Evolutionary conservation across 2,113 vertebrate genomes (phyloP).

Genomic region (Siniperca chuatsi): DNA sequence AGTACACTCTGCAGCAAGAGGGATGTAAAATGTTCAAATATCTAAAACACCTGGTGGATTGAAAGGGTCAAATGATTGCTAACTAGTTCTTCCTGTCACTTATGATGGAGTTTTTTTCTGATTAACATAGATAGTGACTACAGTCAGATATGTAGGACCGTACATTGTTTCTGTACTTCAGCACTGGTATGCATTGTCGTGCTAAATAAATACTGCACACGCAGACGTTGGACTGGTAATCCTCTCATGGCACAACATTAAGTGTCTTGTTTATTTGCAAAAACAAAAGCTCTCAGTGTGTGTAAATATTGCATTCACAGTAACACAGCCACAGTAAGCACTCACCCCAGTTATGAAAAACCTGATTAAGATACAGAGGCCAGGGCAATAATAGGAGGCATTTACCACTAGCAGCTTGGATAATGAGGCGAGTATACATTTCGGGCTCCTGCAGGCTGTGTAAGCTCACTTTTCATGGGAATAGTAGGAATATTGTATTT

Average conservation of each 20-base stretch:
- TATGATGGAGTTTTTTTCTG: neutral
- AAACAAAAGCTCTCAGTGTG: conserved; percentile 57
- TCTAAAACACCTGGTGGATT: neutral
- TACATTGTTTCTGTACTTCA: neutral
- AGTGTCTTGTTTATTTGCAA: conserved; percentile 63
- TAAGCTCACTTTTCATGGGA: conserved; percentile 68
- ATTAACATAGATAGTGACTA: neutral
- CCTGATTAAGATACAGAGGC: conserved; percentile 64
- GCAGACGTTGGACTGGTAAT: conserved; percentile 48
- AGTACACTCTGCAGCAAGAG: neutral
- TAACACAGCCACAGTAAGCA: conserved; percentile 43
- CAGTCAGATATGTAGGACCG: conserved; percentile 17
- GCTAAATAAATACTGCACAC: conserved; percentile 43
- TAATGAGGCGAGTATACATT: conserved; percentile 65
- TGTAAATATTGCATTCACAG: conserved; percentile 60
- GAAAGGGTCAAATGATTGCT: conserved; percentile 12
- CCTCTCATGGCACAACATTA: conserved; percentile 56
- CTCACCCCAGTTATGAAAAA: conserved; percentile 65
- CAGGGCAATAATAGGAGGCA: conserved; percentile 65
- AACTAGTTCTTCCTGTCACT: conserved; percentile 29
- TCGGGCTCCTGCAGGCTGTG: conserved; percentile 49
- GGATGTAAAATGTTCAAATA: neutral
- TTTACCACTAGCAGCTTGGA: conserved; percentile 62
- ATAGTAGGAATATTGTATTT: conserved; percentile 56
- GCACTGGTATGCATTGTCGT: conserved; percentile 18